phyloP scores from a whole-genome alignment of 1,140 invertebrate species.

The Aphaenogaster floridana region DNA sequence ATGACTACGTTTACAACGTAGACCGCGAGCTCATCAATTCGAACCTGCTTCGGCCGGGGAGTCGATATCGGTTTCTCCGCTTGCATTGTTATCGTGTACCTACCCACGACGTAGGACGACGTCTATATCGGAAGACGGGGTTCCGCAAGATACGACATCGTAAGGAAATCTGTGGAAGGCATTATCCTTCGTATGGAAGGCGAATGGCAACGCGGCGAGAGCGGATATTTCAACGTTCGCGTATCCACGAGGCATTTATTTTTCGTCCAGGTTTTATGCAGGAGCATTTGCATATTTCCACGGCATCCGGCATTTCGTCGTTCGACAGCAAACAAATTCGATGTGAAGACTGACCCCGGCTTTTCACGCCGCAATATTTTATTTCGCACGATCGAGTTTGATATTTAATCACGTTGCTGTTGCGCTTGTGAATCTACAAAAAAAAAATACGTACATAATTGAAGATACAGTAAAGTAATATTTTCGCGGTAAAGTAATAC shows the following conservation, averaged over 20 bases:
- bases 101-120: constrained; percentile 38
- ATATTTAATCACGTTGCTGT: constrained; percentile 39
- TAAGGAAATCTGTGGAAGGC: constrained; percentile 66
- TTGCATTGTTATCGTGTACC: constrained; percentile 75
- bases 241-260: constrained; percentile 52
- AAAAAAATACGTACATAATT: not conserved
- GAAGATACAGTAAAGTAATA: not conserved
- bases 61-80: constrained; percentile 77
- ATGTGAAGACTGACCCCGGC: constrained; percentile 32
- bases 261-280: constrained; percentile 44
- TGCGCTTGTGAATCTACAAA: not conserved
- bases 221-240: constrained; percentile 64
- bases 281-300: constrained; percentile 37
- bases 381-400: not conserved
- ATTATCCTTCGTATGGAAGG: constrained; percentile 33
- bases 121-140: constrained; percentile 20
- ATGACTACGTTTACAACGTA: constrained; percentile 79
- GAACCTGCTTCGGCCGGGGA: constrained; percentile 67
- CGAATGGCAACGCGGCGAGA: constrained; percentile 4
- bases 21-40: constrained; percentile 80
- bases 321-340: constrained; percentile 44
- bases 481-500: not conserved
- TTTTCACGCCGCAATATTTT: constrained; percentile 47
- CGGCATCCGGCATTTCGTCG: constrained; percentile 23
- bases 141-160: constrained; percentile 40